These are phyloP conservation scores for Chanos chanos DNA, from an alignment of 2,797 vertebrate genomes.

Conservation along the genomic window DNA sequence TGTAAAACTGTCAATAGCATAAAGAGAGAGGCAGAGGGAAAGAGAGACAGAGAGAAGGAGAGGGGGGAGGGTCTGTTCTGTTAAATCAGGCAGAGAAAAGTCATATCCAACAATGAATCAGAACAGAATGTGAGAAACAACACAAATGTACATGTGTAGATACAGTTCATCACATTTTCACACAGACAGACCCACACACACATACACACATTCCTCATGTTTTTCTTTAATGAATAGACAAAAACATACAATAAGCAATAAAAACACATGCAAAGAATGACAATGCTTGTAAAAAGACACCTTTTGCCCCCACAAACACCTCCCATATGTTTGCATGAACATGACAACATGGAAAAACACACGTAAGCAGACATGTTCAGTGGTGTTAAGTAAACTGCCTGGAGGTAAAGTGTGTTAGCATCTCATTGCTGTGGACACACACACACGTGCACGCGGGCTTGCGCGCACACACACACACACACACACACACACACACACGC, in stretches of 20 bases:
- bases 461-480: background rate
- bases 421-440: too few relatives aligned
- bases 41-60: too few relatives aligned
- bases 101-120: slow-evolving; percentile 54
- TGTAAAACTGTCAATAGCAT: slow-evolving; percentile 60
- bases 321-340: background rate
- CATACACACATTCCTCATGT: background rate
- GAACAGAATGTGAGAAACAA: slow-evolving; percentile 50
- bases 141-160: background rate
- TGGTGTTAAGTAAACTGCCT: slow-evolving; percentile 20
- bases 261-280: too few relatives aligned
- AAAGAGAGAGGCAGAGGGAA: slow-evolving; percentile 56
- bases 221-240: too few relatives aligned
- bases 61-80: slow-evolving; percentile 49
- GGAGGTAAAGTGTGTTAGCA: too few relatives aligned
- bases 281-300: background rate
- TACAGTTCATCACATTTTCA: too few relatives aligned
- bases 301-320: slow-evolving; percentile 3
- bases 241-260: slow-evolving; percentile 47
- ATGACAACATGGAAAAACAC: background rate
- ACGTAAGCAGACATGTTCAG: background rate
- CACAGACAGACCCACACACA: slow-evolving; percentile 5
- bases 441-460: background rate
- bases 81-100: slow-evolving; percentile 60
- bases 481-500: background rate